Evolutionary conservation across 2,797 vertebrate genomes (phyloP).

Genomic region (Glossophaga mutica): DNA sequence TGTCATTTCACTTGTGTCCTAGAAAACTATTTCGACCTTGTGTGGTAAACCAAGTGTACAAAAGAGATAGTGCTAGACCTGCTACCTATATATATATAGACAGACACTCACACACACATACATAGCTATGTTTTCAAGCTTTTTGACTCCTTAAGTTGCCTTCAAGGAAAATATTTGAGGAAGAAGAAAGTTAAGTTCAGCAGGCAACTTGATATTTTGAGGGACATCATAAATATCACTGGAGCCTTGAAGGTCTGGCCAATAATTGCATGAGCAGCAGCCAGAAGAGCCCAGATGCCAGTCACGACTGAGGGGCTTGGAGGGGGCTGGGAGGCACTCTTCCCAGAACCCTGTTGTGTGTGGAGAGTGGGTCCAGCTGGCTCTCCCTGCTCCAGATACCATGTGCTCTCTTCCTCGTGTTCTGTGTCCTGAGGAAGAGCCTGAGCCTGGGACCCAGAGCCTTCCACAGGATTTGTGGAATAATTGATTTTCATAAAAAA

Average conservation of each 20-base stretch:
- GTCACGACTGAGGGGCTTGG: rapidly evolving
- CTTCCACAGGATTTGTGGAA: neutral
- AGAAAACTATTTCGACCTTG: neutral
- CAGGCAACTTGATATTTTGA: neutral
- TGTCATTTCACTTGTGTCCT: neutral
- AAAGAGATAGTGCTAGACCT: neutral
- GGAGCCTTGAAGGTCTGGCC: neutral
- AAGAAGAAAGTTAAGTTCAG: neutral
- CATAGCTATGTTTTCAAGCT: too few relatives aligned
- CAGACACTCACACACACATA: rapidly evolving
- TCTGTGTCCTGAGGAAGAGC: neutral
- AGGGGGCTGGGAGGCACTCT: neutral
- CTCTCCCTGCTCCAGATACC: neutral
- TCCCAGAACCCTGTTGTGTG: neutral
- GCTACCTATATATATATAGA: neutral
- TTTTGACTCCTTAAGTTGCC: neutral
- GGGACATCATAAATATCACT: neutral
- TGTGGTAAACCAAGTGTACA: neutral
- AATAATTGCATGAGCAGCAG: neutral
- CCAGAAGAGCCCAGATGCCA: neutral
- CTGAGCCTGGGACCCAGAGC: neutral
- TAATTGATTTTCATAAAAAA: neutral
- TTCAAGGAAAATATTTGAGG: neutral
- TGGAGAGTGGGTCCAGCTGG: neutral
- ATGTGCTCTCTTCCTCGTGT: rapidly evolving